Base-by-base conservation (phyloP, 2,888 invertebrate genomes). In the Stictocephala bisonia region DNA sequence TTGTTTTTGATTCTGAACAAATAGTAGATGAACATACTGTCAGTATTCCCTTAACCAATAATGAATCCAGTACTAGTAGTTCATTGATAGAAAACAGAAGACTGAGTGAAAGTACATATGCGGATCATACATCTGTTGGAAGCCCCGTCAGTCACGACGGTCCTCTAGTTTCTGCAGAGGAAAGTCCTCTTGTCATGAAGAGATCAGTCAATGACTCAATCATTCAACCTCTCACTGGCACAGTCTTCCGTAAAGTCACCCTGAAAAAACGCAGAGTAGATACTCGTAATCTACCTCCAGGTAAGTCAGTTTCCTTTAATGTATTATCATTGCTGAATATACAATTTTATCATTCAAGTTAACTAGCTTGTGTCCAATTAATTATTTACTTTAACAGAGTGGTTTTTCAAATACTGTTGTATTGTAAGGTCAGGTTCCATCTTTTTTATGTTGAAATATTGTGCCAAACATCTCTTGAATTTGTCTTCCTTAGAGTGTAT, bases 181-280 rank as follows among this genome's bases (percentile, higher is more conserved):
- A 74, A 22, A 78, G 76, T 27, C 78, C 77, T 11, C 73, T 73
- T 31, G 51, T 72, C 7, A 76, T 73, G 29, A 78, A 78, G 67
- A 70, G 73, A 15, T 29, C 51, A 13, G 26, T 72, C 13, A 51
- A 67, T 9, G 70, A 60, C 3, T 26, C 29, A 11, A 58, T 73
- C 9, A 85, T 87, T 84, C 90, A 90, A 80, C 88, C 89, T 9
- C 81, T 88, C 60, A 89, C 89, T 77, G 88, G 90, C 4, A 40
- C 73, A 20, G 88, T 90, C 9, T 90, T 90, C 80, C 85, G 87
- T 78, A 88, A 90, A 83, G 90, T 90, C 72, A 88, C 89, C 74
- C 88, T 90, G 31, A 86, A 89, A 80, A 86, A 89, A 80, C 84
- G 89, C 13, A 68, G 71, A 69, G 73, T 77, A 7, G 77, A 77